Base-by-base conservation (phyloP, 2,888 invertebrate species). In the Zaprionus lineosus region DNA sequence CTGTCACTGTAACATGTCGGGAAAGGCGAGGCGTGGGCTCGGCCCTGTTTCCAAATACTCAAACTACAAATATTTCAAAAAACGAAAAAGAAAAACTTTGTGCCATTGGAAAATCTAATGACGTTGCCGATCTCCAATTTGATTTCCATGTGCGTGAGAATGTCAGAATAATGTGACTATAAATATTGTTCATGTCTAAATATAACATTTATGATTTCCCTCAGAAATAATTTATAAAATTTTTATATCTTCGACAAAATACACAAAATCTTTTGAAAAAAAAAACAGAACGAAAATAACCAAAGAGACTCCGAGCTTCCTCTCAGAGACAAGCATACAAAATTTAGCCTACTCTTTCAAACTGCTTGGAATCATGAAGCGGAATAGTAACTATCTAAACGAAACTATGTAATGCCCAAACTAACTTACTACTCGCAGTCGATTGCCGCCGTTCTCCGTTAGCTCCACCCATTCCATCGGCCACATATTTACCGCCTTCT, bases 111-210 rank as follows among this genome's bases (percentile, higher is more conserved):
- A 34, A 12, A 60, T 41, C 6, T 14, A 33, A 48, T 31, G 39
- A 24, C 34, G 43, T 14, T 44, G 61, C 21, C 9, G 34, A 53
- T 39, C 58, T 56, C 14, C 19, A 44, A 51, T 52, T 63, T 58
- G 36, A 55, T 58, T 69, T 56, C 47, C 59, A 52, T 62, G 40
- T 26, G 65, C 44, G 31, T 48, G 39, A 26, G 60, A 24, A 41
- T 65, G 62, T 72, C 57, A 68, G 55, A 72, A 59, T 63, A 67
- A 74, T 75, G 65, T 55, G 72, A 72, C 77, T 61, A 76, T 77
- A 76, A 76, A 76, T 77, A 72, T 69, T 72, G 48, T 65, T 58
- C 63, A 66, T 56, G 65, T 77, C 77, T 76, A 76, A 77, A 76
- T 77, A 69, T 74, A 76, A 61, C 69, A 71, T 76, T 76, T 76